Conservation (phyloP, 2,888 invertebrate species). For the Liposcelis brunnea region DNA sequence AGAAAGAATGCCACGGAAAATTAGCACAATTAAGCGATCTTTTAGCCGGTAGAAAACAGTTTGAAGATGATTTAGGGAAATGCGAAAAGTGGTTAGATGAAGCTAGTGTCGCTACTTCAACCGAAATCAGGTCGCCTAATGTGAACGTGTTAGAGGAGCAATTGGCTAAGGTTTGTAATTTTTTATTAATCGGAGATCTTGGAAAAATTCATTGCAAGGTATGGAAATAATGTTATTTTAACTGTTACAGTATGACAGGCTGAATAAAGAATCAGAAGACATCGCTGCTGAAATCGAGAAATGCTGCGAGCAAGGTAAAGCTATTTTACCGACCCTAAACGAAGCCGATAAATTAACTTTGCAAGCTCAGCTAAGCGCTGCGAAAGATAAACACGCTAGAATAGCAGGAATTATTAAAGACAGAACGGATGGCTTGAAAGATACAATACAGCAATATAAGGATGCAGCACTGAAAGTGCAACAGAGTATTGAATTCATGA, state of each 20-base stretch:
- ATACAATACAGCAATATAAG: conserved; percentile 63
- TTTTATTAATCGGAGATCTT: no score
- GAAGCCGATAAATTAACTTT: conserved; percentile 73
- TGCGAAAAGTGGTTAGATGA: conserved; percentile 80
- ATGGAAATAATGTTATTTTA: not conserved
- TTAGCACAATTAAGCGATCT: conserved; percentile 55
- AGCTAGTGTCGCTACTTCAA: conserved; percentile 69
- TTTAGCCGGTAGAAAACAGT: conserved; percentile 57
- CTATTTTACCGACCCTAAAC: conserved; percentile 58
- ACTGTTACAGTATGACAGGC: conserved; percentile 43
- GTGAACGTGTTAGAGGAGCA: conserved; percentile 75
- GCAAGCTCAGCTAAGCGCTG: conserved; percentile 57
- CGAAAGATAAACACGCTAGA: conserved; percentile 61
- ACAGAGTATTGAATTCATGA: conserved; percentile 62
- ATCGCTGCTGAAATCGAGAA: conserved; percentile 54
- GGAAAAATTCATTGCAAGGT: no score
- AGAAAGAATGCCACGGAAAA: conserved; percentile 44
- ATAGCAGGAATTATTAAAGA: conserved; percentile 55
- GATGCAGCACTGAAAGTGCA: conserved; percentile 64
- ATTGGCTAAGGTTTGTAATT: conserved; percentile 40
- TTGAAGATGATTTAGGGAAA: conserved; percentile 64
- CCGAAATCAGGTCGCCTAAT: conserved; percentile 62
- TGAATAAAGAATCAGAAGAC: conserved; percentile 54
- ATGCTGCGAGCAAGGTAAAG: conserved; percentile 50
- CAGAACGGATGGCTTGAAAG: conserved; percentile 51